Evolutionary conservation across 2,797 vertebrate species (phyloP).

Genomic region (Paedocypris micromegethes): DNA sequence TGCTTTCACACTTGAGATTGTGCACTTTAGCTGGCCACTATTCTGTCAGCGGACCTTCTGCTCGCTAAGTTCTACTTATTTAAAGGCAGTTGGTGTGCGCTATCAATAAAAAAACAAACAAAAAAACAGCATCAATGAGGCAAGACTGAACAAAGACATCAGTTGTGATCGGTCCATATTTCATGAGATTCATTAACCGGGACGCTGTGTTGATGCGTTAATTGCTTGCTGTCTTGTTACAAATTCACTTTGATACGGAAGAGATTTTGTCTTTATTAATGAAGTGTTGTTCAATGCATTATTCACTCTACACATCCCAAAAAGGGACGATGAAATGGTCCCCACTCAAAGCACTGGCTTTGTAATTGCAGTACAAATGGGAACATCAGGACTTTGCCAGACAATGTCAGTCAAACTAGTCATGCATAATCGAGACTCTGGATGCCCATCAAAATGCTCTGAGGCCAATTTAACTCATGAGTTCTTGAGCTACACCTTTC

Average conservation of each 20-base stretch:
- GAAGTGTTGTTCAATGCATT: conserved; percentile 45
- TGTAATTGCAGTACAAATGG: conserved; percentile 50
- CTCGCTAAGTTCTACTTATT: conserved; percentile 51
- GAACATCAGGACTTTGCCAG: conserved; percentile 44
- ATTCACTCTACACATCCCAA: conserved; percentile 30
- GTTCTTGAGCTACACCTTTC: conserved; percentile 51
- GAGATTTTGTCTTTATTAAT: conserved; percentile 50
- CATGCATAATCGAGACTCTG: conserved; percentile 49
- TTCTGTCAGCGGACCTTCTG: conserved; percentile 54
- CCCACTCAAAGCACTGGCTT: conserved; percentile 39
- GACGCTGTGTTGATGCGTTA: conserved; percentile 58
- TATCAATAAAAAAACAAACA: conserved; percentile 42
- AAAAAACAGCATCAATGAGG: conserved; percentile 46
- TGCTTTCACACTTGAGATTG: conserved; percentile 49
- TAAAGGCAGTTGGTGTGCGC: conserved; percentile 42
- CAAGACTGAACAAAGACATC: conserved; percentile 27
- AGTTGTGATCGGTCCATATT: conserved; percentile 49
- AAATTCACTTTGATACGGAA: conserved; percentile 54
- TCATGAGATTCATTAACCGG: conserved; percentile 62
- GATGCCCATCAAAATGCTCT: conserved; percentile 54
- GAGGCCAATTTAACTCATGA: conserved; percentile 46
- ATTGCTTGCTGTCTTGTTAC: conserved; percentile 55
- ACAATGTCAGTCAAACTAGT: conserved; percentile 57
- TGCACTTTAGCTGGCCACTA: background rate
- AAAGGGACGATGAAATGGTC: conserved; percentile 43